Percentiles rank a stretch among this genome's conserved stretches.
Conservation (phyloP, 2,888 invertebrate genomes). For the Ditylenchus weischeri region DNA sequence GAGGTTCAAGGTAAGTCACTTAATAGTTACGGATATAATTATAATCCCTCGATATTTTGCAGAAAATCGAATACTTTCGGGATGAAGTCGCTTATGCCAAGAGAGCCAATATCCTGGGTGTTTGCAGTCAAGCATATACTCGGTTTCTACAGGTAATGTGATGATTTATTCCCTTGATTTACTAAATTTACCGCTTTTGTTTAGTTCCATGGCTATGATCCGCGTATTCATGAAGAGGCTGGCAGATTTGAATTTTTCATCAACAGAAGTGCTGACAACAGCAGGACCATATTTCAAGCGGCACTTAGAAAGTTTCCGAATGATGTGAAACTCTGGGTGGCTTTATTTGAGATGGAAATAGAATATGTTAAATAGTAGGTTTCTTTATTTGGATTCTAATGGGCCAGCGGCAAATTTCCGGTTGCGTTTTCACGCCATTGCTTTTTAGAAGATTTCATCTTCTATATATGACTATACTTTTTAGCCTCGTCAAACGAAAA, state of each 20-base stretch:
- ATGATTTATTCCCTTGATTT: background rate
- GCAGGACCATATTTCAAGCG: slow-evolving; percentile 72
- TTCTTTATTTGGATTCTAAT: background rate
- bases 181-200: slow-evolving; percentile 8
- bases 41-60: slow-evolving; percentile 58
- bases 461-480: background rate
- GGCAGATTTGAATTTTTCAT: slow-evolving; percentile 76
- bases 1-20: slow-evolving; percentile 65
- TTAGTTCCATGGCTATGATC: slow-evolving; percentile 70
- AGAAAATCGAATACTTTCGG: slow-evolving; percentile 64
- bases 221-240: slow-evolving; percentile 74
- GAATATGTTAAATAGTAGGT: slow-evolving; percentile 33
- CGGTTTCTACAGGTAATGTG: slow-evolving; percentile 19
- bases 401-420: background rate
- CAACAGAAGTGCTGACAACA: slow-evolving; percentile 68
- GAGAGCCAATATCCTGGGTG: slow-evolving; percentile 50
- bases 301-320: slow-evolving; percentile 66
- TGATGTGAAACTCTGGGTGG: slow-evolving; percentile 27
- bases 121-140: slow-evolving; percentile 28
- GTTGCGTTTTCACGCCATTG: background rate
- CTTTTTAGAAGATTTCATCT: background rate
- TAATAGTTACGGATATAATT: background rate
- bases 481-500: background rate
- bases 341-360: slow-evolving; percentile 36
- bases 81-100: slow-evolving; percentile 23